Evolutionary conservation across 1,140 invertebrate species (phyloP).

Genomic region (Solenopsis invicta): DNA sequence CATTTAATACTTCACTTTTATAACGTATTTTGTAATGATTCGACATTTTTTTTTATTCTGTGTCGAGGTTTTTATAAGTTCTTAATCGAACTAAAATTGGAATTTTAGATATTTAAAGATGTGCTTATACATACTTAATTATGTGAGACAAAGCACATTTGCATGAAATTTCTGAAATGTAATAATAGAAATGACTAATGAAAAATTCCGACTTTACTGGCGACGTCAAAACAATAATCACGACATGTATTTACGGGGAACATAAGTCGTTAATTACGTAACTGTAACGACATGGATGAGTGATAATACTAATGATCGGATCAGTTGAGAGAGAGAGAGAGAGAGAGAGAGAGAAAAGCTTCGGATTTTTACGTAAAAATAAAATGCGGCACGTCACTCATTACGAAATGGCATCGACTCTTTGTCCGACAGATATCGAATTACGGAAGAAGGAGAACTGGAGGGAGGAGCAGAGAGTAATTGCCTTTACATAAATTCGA

Average conservation of each 20-base stretch:
- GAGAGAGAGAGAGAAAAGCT: constrained; percentile 3
- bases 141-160: background rate
- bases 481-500: constrained; percentile 12
- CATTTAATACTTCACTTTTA: background rate
- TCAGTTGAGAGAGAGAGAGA: constrained; percentile 26
- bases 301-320: constrained; percentile 41
- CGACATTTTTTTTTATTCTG: background rate
- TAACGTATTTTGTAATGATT: background rate
- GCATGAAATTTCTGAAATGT: background rate
- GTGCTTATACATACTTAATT: background rate
- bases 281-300: constrained; percentile 37
- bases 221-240: background rate
- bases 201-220: background rate
- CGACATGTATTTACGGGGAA: background rate
- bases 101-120: background rate
- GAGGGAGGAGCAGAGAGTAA: background rate
- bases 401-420: constrained; percentile 39
- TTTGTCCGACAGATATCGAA: constrained; percentile 42
- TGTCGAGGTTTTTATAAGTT: background rate
- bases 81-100: background rate
- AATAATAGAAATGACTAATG: background rate
- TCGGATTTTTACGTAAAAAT: constrained; percentile 45
- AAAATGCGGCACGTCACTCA: constrained; percentile 17
- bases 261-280: background rate
- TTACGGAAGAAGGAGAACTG: constrained; percentile 19